Evolutionary conservation across 2,888 invertebrate genomes (phyloP).

Genomic region (Pachymerium ferrugineum): DNA sequence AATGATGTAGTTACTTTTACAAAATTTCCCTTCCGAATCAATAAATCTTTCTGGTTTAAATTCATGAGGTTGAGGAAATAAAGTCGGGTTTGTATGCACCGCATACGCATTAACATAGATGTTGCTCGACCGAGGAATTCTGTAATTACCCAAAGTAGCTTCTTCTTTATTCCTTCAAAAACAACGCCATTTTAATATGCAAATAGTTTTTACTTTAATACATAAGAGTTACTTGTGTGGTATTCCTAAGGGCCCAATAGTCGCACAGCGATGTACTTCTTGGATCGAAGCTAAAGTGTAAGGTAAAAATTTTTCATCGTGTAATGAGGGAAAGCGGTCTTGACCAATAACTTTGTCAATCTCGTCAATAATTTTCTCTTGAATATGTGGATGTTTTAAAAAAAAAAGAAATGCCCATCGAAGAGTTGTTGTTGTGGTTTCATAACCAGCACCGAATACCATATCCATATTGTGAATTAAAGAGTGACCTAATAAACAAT

Average conservation of each 20-base stretch:
- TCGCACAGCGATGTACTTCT: constrained; percentile 16
- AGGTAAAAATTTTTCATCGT: neutral
- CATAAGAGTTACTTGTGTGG: neutral
- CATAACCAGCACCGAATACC: constrained; percentile 17
- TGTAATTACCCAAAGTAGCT: neutral
- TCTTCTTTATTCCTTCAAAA: neutral
- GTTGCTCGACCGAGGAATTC: neutral
- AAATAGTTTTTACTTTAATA: neutral
- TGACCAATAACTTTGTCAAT: neutral
- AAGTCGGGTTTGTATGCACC: neutral
- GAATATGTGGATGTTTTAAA: constrained; percentile 7
- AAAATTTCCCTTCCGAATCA: constrained; percentile 15
- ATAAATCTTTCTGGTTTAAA: constrained; percentile 25
- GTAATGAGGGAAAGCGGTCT: neutral
- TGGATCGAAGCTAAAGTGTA: constrained; percentile 4
- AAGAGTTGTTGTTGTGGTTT: constrained; percentile 27
- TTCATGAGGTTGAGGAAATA: neutral
- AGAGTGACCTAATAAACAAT: neutral
- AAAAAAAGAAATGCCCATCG: constrained; percentile 13
- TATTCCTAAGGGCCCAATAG: neutral
- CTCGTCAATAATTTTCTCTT: constrained; percentile 16
- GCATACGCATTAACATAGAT: neutral
- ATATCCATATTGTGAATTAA: neutral
- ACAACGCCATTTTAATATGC: neutral
- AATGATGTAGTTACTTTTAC: neutral